Evolutionary conservation across 2,797 vertebrate species (phyloP).

Genomic region (Cryptoprocta ferox): DNA sequence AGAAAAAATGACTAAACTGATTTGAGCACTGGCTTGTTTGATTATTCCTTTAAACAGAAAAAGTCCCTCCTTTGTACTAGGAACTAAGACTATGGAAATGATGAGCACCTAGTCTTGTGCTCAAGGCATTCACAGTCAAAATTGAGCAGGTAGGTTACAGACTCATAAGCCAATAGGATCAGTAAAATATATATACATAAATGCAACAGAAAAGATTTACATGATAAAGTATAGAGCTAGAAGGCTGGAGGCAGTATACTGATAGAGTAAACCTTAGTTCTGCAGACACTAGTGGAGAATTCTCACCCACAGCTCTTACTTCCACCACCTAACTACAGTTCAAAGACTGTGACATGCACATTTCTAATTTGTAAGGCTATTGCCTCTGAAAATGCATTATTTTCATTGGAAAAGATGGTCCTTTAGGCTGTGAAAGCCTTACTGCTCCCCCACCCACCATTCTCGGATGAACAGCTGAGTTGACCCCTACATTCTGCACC

Average conservation of each 20-base stretch:
- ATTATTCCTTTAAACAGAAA: not conserved
- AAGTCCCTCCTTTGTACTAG: not conserved
- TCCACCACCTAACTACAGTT: not conserved
- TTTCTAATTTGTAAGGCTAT: not conserved
- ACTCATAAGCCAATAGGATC: not conserved
- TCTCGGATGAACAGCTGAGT: not conserved
- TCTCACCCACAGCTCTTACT: not conserved
- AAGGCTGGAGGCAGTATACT: not conserved
- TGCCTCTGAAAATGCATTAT: not conserved
- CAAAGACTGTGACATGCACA: not conserved
- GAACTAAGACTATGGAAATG: not conserved
- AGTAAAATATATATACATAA: not conserved
- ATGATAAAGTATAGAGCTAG: not conserved
- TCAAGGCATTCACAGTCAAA: not conserved
- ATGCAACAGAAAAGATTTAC: not conserved
- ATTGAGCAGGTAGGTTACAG: not conserved
- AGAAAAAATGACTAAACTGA: not conserved
- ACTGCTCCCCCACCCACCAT: not conserved
- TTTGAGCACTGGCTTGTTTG: not conserved
- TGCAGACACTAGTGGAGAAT: not conserved
- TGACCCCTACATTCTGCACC: not conserved
- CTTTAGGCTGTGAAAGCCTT: not conserved
- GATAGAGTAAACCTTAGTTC: not conserved
- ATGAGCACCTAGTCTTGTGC: not conserved
- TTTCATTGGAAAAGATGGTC: not conserved